Conservation (phyloP, 2,797 vertebrate genomes). For the Jordanella pulchra region DNA sequence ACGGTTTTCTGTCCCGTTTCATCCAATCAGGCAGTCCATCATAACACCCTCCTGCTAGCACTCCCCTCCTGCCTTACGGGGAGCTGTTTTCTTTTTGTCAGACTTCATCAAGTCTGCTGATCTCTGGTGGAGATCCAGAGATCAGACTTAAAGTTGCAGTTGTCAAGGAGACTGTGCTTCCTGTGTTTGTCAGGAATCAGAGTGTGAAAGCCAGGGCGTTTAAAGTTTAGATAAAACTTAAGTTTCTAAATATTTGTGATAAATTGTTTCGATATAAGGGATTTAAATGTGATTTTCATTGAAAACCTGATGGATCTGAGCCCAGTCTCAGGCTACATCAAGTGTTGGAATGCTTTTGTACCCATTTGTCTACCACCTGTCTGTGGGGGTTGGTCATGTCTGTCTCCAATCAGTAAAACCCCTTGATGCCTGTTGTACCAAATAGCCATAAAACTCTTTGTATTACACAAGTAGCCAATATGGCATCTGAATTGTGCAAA, state of each 20-base stretch:
- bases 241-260: constrained; percentile 68
- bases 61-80: constrained; percentile 29
- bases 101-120: constrained; percentile 32
- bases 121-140: constrained; percentile 27
- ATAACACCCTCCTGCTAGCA: constrained; percentile 20
- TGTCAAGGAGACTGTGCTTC: constrained; percentile 4
- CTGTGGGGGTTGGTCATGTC: too few relatives aligned
- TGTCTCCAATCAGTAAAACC: too few relatives aligned
- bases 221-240: constrained; percentile 62
- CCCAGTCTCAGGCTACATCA: too few relatives aligned
- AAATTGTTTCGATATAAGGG: too few relatives aligned
- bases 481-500: too few relatives aligned
- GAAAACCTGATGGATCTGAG: too few relatives aligned
- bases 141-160: constrained; percentile 27
- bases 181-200: neutral
- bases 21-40: constrained; percentile 29
- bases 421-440: too few relatives aligned
- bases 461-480: too few relatives aligned
- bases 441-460: too few relatives aligned
- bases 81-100: constrained; percentile 2
- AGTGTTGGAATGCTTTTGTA: too few relatives aligned
- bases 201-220: neutral
- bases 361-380: too few relatives aligned
- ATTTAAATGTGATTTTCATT: too few relatives aligned
- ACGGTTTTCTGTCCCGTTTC: constrained; percentile 28